Base-by-base conservation (phyloP, 2,113 vertebrate species). In the Marcusenius ussheri region DNA sequence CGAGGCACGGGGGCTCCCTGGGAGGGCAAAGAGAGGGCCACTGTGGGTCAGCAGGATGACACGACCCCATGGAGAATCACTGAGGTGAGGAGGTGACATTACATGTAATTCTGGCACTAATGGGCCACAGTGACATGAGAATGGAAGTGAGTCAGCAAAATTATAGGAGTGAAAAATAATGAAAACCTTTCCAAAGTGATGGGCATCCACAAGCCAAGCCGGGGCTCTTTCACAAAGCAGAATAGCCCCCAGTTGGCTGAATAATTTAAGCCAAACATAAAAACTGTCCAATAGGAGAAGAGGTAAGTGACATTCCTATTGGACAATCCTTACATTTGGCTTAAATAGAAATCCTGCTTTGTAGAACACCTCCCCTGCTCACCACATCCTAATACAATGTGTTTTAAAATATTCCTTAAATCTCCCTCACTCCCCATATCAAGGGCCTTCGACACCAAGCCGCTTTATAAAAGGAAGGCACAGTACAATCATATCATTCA, bases 1-100 rank as follows among this genome's bases (percentile, higher is more conserved):
- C 2, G 98, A 97, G 93, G 97, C 98, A 93, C 98, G 96, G 88
- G 98, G 98, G 94, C 98, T 98, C 94, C 98, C 98, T 98, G 96
- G 45, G 90, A 89, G 50, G 39, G 89, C 10, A 91, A 13, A 90
- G 24, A 88, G 6, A 89, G 83, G 88, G 35, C 24, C 39, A 47
- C 31, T 17, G n/a, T 62, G 35, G 90, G 21, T 91, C 89, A 91
- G 88, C 56, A 83, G 1, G 51, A 70, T 90, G 11, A 93, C 27
- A 51, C 49, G 19, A 10, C 50, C 11, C 5, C 83, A 27, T 86
- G n/a, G 11, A 87, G 50, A 87, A n/a, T 17, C 50, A 87, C 19
- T 7, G 83, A 47, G 45, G 83, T 47, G 39, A 10, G 45, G 50
- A 3, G 27, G 50, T 27, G 49, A 87, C n/a, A 39, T 31, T 17